These are phyloP conservation scores for Sesamia inferens DNA, from an alignment of 2,888 invertebrate species.

Conservation along the genomic window DNA sequence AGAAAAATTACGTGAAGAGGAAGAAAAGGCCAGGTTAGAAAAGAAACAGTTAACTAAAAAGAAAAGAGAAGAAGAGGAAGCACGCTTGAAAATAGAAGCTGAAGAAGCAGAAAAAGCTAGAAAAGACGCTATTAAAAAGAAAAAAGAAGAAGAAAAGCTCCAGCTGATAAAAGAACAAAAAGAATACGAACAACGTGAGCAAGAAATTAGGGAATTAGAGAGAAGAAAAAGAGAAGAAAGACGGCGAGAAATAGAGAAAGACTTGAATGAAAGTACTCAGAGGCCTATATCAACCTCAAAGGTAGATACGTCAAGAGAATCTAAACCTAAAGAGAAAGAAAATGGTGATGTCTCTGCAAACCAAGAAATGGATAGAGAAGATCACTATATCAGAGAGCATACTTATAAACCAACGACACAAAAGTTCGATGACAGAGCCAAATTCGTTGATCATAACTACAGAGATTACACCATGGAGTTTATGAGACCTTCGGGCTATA, in stretches of 20 bases:
- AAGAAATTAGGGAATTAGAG: constrained; percentile 33
- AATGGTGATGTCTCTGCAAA: constrained; percentile 34
- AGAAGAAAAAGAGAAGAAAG: constrained; percentile 33
- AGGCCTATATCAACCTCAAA: constrained; percentile 1
- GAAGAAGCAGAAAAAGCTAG: constrained; percentile 48
- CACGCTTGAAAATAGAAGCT: constrained; percentile 38
- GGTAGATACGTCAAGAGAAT: constrained; percentile 1
- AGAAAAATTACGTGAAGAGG: constrained; percentile 22
- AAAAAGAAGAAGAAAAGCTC: constrained; percentile 37
- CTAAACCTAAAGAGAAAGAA: constrained; percentile 22
- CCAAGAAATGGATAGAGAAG: constrained; percentile 39
- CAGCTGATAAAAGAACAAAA: constrained; percentile 31
- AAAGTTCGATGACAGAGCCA: constrained; percentile 62
- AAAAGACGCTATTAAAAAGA: constrained; percentile 37
- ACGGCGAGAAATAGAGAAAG: constrained; percentile 34
- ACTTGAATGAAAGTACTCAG: constrained; percentile 24
- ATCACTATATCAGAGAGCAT: constrained; percentile 71
- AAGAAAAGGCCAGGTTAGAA: constrained; percentile 37
- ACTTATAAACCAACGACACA: constrained; percentile 69
- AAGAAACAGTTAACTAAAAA: constrained; percentile 32
- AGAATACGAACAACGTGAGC: constrained; percentile 30
- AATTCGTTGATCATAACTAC: constrained; percentile 74
- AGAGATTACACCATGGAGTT: constrained; percentile 79
- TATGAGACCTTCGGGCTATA: constrained; percentile 75
- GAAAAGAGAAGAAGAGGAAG: constrained; percentile 37